Evolutionary conservation across 2,113 vertebrate genomes (phyloP), one percentile per base, ranked within the genome.

Genomic region (Mixornis gularis): DNA sequence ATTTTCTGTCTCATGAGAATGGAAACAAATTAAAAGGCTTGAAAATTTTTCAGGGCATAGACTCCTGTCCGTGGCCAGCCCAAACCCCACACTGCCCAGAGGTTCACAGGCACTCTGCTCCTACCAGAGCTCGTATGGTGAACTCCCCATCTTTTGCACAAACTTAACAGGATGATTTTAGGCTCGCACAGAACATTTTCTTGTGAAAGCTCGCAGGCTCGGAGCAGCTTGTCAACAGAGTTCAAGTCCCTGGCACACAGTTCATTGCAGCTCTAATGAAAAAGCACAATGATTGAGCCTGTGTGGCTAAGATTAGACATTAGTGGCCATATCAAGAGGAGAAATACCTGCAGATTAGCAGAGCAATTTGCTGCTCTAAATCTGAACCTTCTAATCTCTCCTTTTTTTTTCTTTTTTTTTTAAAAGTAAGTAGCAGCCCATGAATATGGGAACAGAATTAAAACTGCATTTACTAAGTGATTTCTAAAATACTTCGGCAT

Each of bases 281-380:
- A 93, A 85, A 93, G 58, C 62, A 70, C 85, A 92, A 63, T 55
- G 58, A 88, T 74, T 64, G 85, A 88, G 86, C 58, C 95, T 95
- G 64, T 4, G 3, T 40, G 3, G 24, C 87, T 83, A 89, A 78
- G 64, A 95, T 96, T 95, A 96, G 90, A 95, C 80, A 82, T 83
- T 90, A 95, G 90, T 89, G 87, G 93, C 69, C 12, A 0, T 93
- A 95, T 97, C 94, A 88, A 94, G 93, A 97, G 95, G 87, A 97
- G 94, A 97, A 97, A 97, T 95, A 97, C 95, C 95, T 95, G 93
- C 90, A 96, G 92, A 97, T 97, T 97, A 97, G 96, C 85, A 84
- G 83, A 92, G 70, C 85, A 95, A 97, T 97, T 96, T 97, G 91
- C 95, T 97, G 95, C 94, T 97, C 89, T 93, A 96, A 97, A 95